Conservation (phyloP, 2,797 vertebrate genomes). For the Lindbergichthys nudifrons region DNA sequence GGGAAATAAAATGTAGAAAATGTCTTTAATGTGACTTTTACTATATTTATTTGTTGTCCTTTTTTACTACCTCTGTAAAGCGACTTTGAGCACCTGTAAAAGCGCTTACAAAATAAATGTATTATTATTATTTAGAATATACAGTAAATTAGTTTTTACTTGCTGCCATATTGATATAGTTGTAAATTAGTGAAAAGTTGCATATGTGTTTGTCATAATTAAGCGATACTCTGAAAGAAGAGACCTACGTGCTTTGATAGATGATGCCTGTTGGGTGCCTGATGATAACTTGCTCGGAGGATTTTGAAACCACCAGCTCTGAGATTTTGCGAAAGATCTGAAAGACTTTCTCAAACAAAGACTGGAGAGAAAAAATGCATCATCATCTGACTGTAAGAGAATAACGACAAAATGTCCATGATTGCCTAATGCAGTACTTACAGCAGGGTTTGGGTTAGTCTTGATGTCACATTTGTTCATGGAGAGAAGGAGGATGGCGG, state of each 20-base stretch:
- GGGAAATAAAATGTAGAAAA: not conserved
- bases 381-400: not conserved
- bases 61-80: too few species aligned
- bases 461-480: constrained; percentile 61
- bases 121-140: not conserved
- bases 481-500: constrained; percentile 65
- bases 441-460: constrained; percentile 28
- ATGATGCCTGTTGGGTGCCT: constrained; percentile 63
- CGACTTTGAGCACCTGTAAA: too few species aligned
- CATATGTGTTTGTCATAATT: not conserved
- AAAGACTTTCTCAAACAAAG: constrained; percentile 61
- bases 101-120: too few species aligned
- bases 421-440: constrained; percentile 26
- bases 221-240: not conserved
- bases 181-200: not conserved
- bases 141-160: not conserved
- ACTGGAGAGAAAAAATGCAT: constrained; percentile 46
- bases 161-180: not conserved
- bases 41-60: too few species aligned
- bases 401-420: not conserved
- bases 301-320: not conserved
- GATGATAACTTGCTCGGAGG: not conserved
- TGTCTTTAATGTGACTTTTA: too few species aligned
- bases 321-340: constrained; percentile 57
- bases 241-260: constrained; percentile 72